phyloP scores from a whole-genome alignment of 1,140 invertebrate genomes.

The Neuroterus valhalla region DNA sequence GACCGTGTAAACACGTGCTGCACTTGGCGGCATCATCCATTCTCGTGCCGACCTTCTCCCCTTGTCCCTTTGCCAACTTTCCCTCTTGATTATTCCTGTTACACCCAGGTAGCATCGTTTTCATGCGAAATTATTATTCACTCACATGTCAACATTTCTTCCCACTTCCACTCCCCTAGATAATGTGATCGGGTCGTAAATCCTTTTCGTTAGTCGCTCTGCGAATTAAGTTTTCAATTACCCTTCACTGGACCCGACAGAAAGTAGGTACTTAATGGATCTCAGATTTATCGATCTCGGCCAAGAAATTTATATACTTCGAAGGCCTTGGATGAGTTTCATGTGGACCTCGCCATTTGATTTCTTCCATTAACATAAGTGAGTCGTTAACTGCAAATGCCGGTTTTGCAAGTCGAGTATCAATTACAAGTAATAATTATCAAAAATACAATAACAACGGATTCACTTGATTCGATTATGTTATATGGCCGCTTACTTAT shows the following conservation, averaged over 20 bases:
- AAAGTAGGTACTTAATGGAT: conserved; percentile 25
- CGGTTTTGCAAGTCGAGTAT: not conserved
- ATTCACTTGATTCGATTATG: not conserved
- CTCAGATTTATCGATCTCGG: conserved; percentile 18
- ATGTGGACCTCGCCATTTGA: not conserved
- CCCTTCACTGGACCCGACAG: conserved; percentile 28
- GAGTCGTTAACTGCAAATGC: conserved; percentile 4
- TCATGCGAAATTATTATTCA: conserved; percentile 36
- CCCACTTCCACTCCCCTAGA: not conserved
- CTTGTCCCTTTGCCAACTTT: conserved; percentile 19
- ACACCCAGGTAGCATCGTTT: not conserved
- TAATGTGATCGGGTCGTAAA: conserved; percentile 19
- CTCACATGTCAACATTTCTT: conserved; percentile 5
- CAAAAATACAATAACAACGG: not conserved
- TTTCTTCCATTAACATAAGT: conserved; percentile 24
- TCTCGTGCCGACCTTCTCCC: conserved; percentile 30
- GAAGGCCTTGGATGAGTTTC: not conserved
- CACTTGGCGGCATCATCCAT: conserved; percentile 39
- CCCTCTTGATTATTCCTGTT: not conserved
- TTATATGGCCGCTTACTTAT: not conserved
- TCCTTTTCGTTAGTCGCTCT: conserved; percentile 25
- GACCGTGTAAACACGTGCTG: conserved; percentile 42
- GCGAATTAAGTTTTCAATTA: conserved; percentile 27
- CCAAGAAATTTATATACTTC: conserved; percentile 29
- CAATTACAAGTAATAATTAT: conserved; percentile 18